Conservation (phyloP, 1,140 invertebrate genomes). For the Bombus superbus region DNA sequence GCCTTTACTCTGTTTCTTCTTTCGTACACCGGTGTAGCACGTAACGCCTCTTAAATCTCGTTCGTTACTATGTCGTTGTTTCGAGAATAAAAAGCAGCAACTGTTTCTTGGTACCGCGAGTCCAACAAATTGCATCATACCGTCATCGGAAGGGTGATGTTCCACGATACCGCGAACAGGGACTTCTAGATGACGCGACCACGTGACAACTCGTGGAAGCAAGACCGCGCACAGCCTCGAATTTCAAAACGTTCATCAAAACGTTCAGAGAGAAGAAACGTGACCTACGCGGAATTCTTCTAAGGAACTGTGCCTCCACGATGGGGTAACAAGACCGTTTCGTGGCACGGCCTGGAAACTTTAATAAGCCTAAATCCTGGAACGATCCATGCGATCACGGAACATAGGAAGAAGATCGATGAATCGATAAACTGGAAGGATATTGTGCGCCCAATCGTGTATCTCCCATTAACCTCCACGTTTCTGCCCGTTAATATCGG, state of each 20-base stretch:
- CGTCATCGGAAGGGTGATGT: neutral
- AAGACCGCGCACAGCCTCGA: slow-evolving; percentile 34
- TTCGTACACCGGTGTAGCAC: too few relatives aligned
- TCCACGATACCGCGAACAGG: slow-evolving; percentile 32
- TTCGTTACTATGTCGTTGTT: neutral
- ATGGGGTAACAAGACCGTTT: slow-evolving; percentile 32
- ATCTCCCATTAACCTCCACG: neutral
- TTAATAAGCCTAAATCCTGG: slow-evolving; percentile 55
- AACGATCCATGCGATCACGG: slow-evolving; percentile 35
- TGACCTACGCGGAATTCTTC: slow-evolving; percentile 28
- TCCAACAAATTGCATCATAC: slow-evolving; percentile 12
- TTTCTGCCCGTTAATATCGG: slow-evolving; percentile 35
- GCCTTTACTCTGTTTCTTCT: too few relatives aligned
- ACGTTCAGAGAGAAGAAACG: slow-evolving; percentile 31
- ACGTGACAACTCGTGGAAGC: slow-evolving; percentile 30
- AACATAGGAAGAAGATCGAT: slow-evolving; percentile 17
- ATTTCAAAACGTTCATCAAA: slow-evolving; percentile 58
- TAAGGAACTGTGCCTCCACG: neutral
- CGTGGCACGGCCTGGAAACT: slow-evolving; percentile 42
- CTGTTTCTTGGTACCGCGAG: neutral
- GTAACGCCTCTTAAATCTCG: too few relatives aligned
- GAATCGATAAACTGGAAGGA: slow-evolving; percentile 2
- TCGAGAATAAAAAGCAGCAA: neutral
- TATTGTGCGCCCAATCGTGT: neutral
- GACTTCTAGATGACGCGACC: neutral